These are phyloP conservation scores for Ptychadena robeensis DNA, from an alignment of 2,797 vertebrate genomes.

Conservation along the genomic window DNA sequence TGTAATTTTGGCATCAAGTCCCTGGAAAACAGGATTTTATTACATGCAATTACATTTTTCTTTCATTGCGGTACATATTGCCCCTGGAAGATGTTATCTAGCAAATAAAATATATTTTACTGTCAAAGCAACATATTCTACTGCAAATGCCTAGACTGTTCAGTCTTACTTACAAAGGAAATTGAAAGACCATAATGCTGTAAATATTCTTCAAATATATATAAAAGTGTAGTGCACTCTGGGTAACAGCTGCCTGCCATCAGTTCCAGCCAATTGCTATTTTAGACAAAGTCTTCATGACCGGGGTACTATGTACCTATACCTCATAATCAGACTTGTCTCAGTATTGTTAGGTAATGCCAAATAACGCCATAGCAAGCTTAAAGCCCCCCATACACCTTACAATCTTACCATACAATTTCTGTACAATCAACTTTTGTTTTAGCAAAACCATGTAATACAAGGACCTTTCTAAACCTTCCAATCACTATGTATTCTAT, in stretches of 20 bases:
- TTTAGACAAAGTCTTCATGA: conserved; percentile 27
- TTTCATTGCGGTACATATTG: conserved; percentile 71
- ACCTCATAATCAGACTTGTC: not conserved
- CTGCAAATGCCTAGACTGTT: conserved; percentile 40
- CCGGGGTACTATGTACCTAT: conserved; percentile 18
- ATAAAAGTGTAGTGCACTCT: not conserved
- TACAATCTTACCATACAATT: too few species aligned
- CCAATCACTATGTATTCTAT: too few species aligned
- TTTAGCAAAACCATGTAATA: too few species aligned
- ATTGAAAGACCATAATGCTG: conserved; percentile 13
- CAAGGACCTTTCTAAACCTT: too few species aligned
- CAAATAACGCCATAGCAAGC: too few species aligned
- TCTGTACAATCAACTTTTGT: too few species aligned
- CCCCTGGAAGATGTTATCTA: conserved; percentile 69
- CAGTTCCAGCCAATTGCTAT: conserved; percentile 1
- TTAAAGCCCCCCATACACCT: too few species aligned
- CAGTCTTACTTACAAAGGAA: conserved; percentile 8
- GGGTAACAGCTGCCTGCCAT: conserved; percentile 11
- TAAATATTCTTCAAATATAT: conserved; percentile 29
- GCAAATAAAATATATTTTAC: conserved; percentile 62
- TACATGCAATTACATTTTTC: conserved; percentile 71
- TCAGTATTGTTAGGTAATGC: too few species aligned
- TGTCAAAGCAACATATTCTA: conserved; percentile 62
- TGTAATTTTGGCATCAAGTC: conserved; percentile 71
- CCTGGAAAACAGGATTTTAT: conserved; percentile 73